phyloP scores from a whole-genome alignment of 2,113 vertebrate species.

The Asarcornis scutulata region DNA sequence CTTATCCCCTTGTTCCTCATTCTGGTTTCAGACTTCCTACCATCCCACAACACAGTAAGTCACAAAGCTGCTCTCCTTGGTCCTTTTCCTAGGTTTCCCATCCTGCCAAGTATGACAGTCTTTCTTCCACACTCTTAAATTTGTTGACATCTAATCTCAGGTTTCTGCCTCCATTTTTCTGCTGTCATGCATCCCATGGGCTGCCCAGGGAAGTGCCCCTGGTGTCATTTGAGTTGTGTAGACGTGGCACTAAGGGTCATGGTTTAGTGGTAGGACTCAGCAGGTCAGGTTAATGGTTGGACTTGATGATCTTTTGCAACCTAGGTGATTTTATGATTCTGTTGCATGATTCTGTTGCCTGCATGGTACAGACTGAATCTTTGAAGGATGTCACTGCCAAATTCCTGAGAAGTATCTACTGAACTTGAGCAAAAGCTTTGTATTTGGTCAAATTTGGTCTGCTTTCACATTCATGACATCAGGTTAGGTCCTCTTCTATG shows the following conservation, averaged over 20 bases:
- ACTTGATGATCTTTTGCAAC: not conserved
- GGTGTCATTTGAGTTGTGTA: not conserved
- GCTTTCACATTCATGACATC: not conserved
- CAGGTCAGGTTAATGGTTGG: not conserved
- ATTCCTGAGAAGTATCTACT: conserved; percentile 1
- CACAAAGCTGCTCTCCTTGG: not conserved
- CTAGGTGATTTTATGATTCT: not conserved
- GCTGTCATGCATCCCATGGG: not conserved
- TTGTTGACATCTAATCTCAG: not conserved
- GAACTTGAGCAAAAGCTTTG: not conserved
- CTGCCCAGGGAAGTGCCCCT: too few species aligned
- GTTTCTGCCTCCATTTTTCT: not conserved
- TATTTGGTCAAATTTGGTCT: not conserved
- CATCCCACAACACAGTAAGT: not conserved
- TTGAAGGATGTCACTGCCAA: not conserved
- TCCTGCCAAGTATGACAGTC: not conserved
- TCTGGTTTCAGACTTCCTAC: not conserved
- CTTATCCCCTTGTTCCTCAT: not conserved
- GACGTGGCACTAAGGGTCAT: not conserved
- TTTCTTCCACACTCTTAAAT: not conserved
- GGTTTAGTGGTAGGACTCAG: not conserved
- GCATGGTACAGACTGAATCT: not conserved
- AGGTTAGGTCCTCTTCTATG: not conserved
- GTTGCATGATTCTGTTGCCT: too few species aligned
- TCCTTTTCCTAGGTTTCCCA: not conserved